These are phyloP conservation scores for Rhizomys pruinosus DNA, from an alignment of 2,113 vertebrate genomes.

Conservation along the genomic window DNA sequence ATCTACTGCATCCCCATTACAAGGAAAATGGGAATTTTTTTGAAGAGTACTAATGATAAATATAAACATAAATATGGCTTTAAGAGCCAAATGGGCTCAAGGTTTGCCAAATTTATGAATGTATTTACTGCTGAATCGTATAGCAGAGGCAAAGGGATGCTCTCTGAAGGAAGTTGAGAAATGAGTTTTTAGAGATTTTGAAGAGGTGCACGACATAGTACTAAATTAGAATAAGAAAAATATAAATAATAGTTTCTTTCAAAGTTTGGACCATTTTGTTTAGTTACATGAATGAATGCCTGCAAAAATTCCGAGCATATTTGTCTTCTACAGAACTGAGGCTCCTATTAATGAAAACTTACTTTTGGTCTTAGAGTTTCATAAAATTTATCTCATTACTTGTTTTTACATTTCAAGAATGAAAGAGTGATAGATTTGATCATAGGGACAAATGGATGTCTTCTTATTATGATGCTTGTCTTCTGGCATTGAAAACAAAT, in stretches of 20 bases:
- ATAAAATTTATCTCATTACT: not conserved
- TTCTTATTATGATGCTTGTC: not conserved
- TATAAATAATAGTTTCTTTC: not conserved
- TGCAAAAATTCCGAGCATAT: not conserved
- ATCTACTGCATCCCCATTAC: not conserved
- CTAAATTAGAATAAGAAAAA: not conserved
- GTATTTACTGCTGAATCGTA: slow-evolving; percentile 8
- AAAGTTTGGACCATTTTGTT: not conserved
- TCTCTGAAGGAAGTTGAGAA: slow-evolving; percentile 27
- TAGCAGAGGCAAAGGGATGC: not conserved
- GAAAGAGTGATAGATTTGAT: slow-evolving; percentile 1
- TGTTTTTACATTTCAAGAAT: slow-evolving; percentile 41
- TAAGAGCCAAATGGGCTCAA: not conserved
- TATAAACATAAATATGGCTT: not conserved
- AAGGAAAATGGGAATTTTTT: not conserved
- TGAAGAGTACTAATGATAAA: not conserved
- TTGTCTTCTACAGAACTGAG: slow-evolving; percentile 4
- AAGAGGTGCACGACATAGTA: not conserved
- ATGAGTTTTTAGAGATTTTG: not conserved
- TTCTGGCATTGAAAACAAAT: not conserved
- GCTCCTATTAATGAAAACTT: not conserved
- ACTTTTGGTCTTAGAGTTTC: not conserved
- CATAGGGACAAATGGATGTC: not conserved
- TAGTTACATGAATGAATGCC: not conserved
- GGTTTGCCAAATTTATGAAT: not conserved